Percentiles rank a stretch among this genome's conserved stretches.
These are phyloP conservation scores for Pionites leucogaster DNA, from an alignment of 2,113 vertebrate genomes.

Conservation along the genomic window DNA sequence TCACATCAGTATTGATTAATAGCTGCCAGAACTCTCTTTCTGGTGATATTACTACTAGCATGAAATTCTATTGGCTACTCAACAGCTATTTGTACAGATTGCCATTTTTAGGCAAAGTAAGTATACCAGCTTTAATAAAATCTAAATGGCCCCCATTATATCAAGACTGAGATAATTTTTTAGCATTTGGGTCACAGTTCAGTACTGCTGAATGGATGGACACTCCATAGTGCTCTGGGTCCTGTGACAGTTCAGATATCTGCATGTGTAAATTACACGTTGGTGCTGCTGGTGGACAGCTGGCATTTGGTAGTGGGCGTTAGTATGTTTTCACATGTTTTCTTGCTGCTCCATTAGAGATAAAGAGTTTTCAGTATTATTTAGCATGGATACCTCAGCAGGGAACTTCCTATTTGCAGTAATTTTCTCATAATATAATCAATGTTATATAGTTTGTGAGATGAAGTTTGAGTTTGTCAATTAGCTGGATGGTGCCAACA, in stretches of 20 bases:
- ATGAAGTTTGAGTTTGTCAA: not conserved
- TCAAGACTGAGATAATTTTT: not conserved
- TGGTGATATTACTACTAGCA: not conserved
- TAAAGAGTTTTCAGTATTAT: not conserved
- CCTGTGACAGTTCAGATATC: not conserved
- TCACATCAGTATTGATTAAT: not conserved
- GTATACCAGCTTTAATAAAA: not conserved
- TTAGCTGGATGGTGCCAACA: not conserved
- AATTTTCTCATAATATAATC: not conserved
- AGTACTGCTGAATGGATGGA: not conserved
- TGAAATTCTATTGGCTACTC: not conserved
- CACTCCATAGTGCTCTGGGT: not conserved
- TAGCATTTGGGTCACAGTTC: no score
- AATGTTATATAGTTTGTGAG: not conserved
- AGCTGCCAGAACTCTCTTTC: not conserved
- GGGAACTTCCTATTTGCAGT: not conserved
- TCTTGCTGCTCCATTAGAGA: not conserved
- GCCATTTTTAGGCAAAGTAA: not conserved
- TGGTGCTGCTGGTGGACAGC: not conserved
- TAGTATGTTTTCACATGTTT: not conserved
- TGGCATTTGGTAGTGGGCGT: not conserved
- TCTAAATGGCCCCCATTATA: not conserved
- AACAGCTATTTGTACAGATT: not conserved
- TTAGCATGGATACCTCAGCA: not conserved
- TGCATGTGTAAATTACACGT: rapidly evolving